Conservation (phyloP, 1,140 invertebrate genomes). For the Vollenhovia emeryi region DNA sequence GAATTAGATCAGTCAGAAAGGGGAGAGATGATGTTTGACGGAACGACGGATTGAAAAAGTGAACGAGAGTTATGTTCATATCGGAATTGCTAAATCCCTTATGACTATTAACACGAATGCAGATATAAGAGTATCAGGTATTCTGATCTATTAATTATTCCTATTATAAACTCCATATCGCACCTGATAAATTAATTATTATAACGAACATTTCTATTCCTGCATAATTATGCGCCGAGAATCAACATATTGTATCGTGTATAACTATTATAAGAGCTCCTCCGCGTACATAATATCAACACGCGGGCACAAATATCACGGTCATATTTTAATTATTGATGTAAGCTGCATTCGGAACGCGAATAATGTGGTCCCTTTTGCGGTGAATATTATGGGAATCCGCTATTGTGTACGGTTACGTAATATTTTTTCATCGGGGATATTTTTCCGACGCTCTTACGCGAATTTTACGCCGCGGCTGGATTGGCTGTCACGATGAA, state of each 20-base stretch:
- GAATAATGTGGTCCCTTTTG: neutral
- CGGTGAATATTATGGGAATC: neutral
- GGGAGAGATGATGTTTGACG: constrained; percentile 48
- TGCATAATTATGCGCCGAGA: constrained; percentile 31
- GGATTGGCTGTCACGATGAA: neutral
- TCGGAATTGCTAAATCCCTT: constrained; percentile 43
- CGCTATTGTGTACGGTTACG: neutral
- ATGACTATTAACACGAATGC: constrained; percentile 44
- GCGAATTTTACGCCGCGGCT: neutral
- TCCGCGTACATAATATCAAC: neutral
- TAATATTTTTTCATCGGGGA: neutral
- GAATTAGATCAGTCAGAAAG: constrained; percentile 65
- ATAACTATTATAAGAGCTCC: constrained; percentile 28
- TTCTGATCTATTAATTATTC: constrained; percentile 59
- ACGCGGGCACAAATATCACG: neutral
- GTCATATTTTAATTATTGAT: neutral
- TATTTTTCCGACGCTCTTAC: neutral
- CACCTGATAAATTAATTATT: constrained; percentile 53
- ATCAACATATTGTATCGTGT: constrained; percentile 38
- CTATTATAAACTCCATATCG: constrained; percentile 44
- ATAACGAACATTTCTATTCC: constrained; percentile 42
- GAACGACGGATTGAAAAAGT: constrained; percentile 61
- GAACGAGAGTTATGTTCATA: constrained; percentile 45
- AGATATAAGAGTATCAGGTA: constrained; percentile 52
- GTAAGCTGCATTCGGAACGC: neutral